Evolutionary conservation across 2,888 invertebrate genomes (phyloP), one percentile per base, ranked within the genome.

Genomic region (Minunthozetes semirufus): DNA sequence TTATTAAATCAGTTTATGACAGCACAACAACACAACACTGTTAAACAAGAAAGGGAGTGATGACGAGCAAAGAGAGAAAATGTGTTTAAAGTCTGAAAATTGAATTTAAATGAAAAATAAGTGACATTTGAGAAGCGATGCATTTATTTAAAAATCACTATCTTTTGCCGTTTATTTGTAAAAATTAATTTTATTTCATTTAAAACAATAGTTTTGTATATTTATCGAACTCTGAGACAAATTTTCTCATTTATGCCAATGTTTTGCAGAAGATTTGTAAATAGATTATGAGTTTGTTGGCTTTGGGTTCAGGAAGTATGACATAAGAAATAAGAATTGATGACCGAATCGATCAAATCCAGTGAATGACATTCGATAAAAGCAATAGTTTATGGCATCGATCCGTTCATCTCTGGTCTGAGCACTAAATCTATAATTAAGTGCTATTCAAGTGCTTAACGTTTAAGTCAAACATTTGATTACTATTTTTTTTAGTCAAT

Each of bases 241-340:
- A 33, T 33, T 33, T 33, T 9, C 33, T 33, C 53, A 5, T 15
- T 53, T 53, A n/a, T 6, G 19, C 53, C 19, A 19, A 9, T 17
- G 13, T 48, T 48, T 17, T 17, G 48, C 2, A 48, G 8, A n/a
- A 53, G 53, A 53, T 53, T 53, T 5, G 9, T 5, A 9, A 53
- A 53, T 5, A 53, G 53, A 53, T 53, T 53, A 53, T 19, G 53
- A 19, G 53, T 53, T 53, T 53, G 53, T 53, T 53, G 53, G 53
- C 53, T 53, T 53, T 53, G 48, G 48, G 13, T 17, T 48, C 48
- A 15, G 17, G 17, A 33, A 33, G 33, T 33, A 2, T 48, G 48
- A 48, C 48, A 48, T 13, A 48, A 48, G 48, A 48, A 48, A 42
- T n/a, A 53, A 3, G n/a, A n/a, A 53, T n/a, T 53, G 53, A 53